Base-by-base conservation (phyloP, 2,888 invertebrate species). In the Lutraria lutraria region DNA sequence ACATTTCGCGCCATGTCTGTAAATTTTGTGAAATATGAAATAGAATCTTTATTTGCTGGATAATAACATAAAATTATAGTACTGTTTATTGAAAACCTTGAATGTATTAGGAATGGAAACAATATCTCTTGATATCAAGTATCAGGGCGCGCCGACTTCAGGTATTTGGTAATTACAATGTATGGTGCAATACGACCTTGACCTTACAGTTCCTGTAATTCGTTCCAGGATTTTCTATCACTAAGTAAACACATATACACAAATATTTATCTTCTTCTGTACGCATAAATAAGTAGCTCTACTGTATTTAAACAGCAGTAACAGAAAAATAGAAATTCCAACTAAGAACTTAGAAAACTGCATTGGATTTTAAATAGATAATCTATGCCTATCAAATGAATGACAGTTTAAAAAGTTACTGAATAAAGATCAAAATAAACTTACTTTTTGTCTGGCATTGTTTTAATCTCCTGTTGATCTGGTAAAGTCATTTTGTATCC, bases 111-210 rank as follows among this genome's bases (percentile, higher is more conserved):
- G 43, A 43, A 4, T 43, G 43, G 43, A 43, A 43, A 43, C 43
- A 43, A 43, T 43, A 43, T 4, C 43, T 8, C 43, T n/a, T 43
- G 43, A 2, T 43, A 43, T 43, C 43, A 43, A 43, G 8, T 25
- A 25, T 13, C n/a, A 25, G 63, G 63, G n/a, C 21, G 63, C n/a
- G n/a, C 63, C 25, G 25, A 76, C 76, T 19, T 19, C 34, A 16
- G 34, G 19, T 34, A 16, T 76, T 72, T 13, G 29, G 29, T 31
- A 76, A 83, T 89, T 89, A 29, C 89, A 85, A 76, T 0, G 29
- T 83, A 89, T 91, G 88, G 91, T 91, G 91, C 91, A 91, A 91
- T 89, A 21, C 82, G 82, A 84, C 89, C 89, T 84, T 91, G 81
- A 86, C 89, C 89, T 88, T 88, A 29, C 21, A 34, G 31, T 10